Conservation (phyloP, 2,113 vertebrate genomes). For the Pardalotus punctatus region DNA sequence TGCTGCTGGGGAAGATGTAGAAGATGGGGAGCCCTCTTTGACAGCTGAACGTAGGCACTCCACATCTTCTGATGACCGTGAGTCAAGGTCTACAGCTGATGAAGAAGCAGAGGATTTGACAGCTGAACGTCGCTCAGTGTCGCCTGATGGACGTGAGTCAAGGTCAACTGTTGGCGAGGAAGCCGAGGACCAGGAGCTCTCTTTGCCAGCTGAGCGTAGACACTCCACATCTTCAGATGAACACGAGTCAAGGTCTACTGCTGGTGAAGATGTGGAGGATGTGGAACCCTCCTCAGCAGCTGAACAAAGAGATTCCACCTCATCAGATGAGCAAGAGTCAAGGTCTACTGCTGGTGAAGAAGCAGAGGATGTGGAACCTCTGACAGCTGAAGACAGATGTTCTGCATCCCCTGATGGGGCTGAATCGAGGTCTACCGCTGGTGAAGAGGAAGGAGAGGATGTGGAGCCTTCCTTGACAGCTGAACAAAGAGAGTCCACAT, state of each 20-base stretch:
- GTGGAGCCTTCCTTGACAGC: slow-evolving; percentile 62
- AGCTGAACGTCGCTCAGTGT: neutral
- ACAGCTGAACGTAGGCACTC: slow-evolving; percentile 72
- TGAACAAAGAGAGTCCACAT: slow-evolving; percentile 73
- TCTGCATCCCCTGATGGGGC: slow-evolving; percentile 70
- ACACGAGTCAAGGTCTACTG: slow-evolving; percentile 40
- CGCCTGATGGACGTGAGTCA: slow-evolving; percentile 49
- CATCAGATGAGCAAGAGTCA: slow-evolving; percentile 65
- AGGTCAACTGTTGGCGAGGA: slow-evolving; percentile 45
- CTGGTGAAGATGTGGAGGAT: slow-evolving; percentile 32
- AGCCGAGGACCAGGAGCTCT: slow-evolving; percentile 43
- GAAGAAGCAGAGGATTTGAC: slow-evolving; percentile 41
- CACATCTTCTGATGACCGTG: slow-evolving; percentile 65
- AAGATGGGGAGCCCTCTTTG: slow-evolving; percentile 59
- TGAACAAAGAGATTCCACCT: slow-evolving; percentile 69
- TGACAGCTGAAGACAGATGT: slow-evolving; percentile 66
- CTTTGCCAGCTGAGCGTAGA: slow-evolving; percentile 66
- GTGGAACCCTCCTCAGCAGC: slow-evolving; percentile 61
- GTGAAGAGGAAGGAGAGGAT: slow-evolving; percentile 39
- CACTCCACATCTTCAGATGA: slow-evolving; percentile 74
- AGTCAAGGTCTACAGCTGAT: slow-evolving; percentile 48
- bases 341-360: slow-evolving; percentile 53
- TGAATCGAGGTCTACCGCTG: slow-evolving; percentile 50
- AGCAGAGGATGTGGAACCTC: slow-evolving; percentile 55
- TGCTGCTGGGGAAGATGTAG: slow-evolving; percentile 20